Percentiles rank a stretch among this genome's conserved stretches.
Conservation (phyloP, 2,888 invertebrate species). For the Cryptocheilus praepositus region DNA sequence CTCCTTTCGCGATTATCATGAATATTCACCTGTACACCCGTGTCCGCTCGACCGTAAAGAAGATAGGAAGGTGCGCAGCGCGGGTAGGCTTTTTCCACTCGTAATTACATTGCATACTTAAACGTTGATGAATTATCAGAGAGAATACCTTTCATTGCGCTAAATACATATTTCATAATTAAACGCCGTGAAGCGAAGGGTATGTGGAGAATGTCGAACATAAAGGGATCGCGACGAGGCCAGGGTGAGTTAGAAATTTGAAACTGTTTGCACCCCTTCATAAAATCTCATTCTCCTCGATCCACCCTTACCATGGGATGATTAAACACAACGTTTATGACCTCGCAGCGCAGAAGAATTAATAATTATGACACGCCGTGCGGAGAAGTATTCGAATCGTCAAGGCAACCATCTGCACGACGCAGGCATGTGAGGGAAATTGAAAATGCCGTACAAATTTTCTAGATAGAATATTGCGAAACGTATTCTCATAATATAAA, state of each 20-base stretch:
- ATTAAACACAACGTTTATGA: slow-evolving; percentile 40
- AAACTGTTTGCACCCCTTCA: slow-evolving; percentile 53
- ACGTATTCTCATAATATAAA: no score
- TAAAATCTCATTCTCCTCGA: slow-evolving; percentile 41
- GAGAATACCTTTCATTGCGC: slow-evolving; percentile 44
- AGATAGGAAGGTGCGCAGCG: not conserved
- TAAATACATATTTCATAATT: slow-evolving; percentile 58
- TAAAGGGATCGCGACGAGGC: slow-evolving; percentile 45
- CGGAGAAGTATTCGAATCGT: no score
- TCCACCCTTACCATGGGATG: slow-evolving; percentile 37
- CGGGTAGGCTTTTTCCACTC: not conserved
- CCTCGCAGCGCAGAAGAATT: slow-evolving; percentile 27
- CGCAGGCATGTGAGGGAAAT: no score
- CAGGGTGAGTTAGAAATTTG: slow-evolving; percentile 49
- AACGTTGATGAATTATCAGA: slow-evolving; percentile 44
- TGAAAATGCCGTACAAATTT: no score
- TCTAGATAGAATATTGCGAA: no score
- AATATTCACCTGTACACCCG: slow-evolving; percentile 12
- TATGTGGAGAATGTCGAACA: slow-evolving; percentile 52
- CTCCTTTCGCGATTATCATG: slow-evolving; percentile 12
- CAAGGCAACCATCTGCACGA: no score
- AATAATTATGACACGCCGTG: slow-evolving; percentile 27
- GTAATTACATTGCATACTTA: slow-evolving; percentile 36
- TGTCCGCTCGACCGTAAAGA: slow-evolving; percentile 11
- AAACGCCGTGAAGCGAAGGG: slow-evolving; percentile 46